phyloP scores from a whole-genome alignment of 64 coral and sea anemone genomes.

The Montipora foliosa region DNA sequence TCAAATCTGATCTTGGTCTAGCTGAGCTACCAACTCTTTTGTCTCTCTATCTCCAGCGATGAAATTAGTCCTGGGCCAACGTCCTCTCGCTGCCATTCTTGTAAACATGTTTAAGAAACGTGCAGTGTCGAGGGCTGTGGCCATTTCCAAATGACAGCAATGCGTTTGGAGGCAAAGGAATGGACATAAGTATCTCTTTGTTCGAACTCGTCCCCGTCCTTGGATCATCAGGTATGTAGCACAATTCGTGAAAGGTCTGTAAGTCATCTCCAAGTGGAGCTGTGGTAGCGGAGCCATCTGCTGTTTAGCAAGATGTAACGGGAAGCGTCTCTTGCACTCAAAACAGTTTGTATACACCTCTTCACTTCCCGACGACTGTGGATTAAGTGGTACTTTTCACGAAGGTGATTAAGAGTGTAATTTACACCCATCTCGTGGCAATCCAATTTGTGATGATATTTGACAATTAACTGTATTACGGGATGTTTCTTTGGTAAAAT shows the following conservation, averaged over 20 bases:
- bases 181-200: slow-evolving; percentile 51
- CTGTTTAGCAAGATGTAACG: background rate
- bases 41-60: too few species aligned
- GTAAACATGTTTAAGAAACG: slow-evolving; percentile 41
- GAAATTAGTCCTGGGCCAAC: slow-evolving; percentile 17
- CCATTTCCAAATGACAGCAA: slow-evolving; percentile 13
- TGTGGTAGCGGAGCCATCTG: slow-evolving; percentile 51
- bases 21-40: too few species aligned
- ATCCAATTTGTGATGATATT: slow-evolving; percentile 63
- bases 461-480: slow-evolving; percentile 70
- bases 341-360: slow-evolving; percentile 21
- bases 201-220: slow-evolving; percentile 46
- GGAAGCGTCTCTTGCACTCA: slow-evolving; percentile 13
- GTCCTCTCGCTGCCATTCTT: slow-evolving; percentile 44
- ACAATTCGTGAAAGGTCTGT: slow-evolving; percentile 35
- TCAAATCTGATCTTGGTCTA: too few species aligned
- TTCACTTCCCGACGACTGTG: slow-evolving; percentile 49
- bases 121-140: slow-evolving; percentile 12
- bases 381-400: slow-evolving; percentile 60
- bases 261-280: slow-evolving; percentile 24
- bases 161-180: slow-evolving; percentile 38
- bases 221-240: background rate
- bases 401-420: slow-evolving; percentile 67
- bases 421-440: slow-evolving; percentile 72
- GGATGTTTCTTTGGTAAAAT: slow-evolving; percentile 71